Base-by-base conservation (phyloP, 2,797 vertebrate species). In the Gila robusta region DNA sequence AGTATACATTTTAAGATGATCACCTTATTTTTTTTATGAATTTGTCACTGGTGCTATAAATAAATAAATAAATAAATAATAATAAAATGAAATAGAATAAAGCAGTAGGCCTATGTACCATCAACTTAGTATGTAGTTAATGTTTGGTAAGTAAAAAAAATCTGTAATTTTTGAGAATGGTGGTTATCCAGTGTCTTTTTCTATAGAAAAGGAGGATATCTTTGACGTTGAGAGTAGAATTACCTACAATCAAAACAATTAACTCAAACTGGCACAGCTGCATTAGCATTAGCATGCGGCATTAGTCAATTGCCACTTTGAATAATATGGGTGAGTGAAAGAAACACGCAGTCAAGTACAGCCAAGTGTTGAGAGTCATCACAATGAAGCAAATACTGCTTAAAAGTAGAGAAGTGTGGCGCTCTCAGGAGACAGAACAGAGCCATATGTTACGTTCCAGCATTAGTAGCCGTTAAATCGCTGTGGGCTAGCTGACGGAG, bases 301-400 rank as follows among this genome's bases (percentile, higher is more conserved):
- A 21, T 47, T 83, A 26, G 6, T 66, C 66, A 49, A n/a, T 28
- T 35, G 17, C 32, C 23, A 28, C 69, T 86, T 5, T 66, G 28
- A 80, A 17, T 14, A 12, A 74, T 62, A 59, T 73, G 52, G 54
- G 28, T 16, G 11, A 71, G 26, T 23, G 32, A 83, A 82, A 79
- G 28, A 83, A 56, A 11, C 47, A 70, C 56, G 3, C 35, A 41
- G 37, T 70, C 74, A 78, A 73, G 76, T 17, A 64, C 28, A 84
- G 73, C 44, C 69, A 86, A 80, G 73, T 26, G 28, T 62, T 59
- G 74, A 83, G 81, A 52, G 41, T 73, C 21, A 44, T 79, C 79
- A 79, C 49, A 77, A 71, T 41, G 59, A 77, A 23, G 62, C 52
- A 32, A 84, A 72, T 39, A 78, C 44, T 26, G 54, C 26, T n/a